Conservation (phyloP, 1,140 invertebrate genomes). For the Rhagoletis zephyria region DNA sequence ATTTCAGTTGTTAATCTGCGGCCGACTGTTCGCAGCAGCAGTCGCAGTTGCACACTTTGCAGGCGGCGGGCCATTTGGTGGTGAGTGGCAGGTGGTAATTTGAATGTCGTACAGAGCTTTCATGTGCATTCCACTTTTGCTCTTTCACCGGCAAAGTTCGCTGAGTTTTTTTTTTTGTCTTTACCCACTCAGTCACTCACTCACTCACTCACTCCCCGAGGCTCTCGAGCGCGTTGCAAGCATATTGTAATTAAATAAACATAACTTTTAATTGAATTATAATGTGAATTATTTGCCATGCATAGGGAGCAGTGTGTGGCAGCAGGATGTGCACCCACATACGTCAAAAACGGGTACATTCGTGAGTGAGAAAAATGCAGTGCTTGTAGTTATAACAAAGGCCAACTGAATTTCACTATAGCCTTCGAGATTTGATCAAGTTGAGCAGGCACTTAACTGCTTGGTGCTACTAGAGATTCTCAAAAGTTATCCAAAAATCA, state of each 20-base stretch:
- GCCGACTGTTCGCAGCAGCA: background rate
- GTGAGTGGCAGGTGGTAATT: too few relatives aligned
- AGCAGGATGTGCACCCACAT: background rate
- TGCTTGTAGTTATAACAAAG: too few relatives aligned
- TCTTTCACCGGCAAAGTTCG: background rate
- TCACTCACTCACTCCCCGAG: background rate
- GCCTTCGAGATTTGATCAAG: too few relatives aligned
- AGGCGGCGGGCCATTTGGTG: too few relatives aligned
- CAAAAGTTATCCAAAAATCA: too few relatives aligned
- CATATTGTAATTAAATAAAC: slow-evolving; percentile 55
- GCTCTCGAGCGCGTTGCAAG: background rate
- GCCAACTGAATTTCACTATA: too few relatives aligned
- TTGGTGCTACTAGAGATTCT: too few relatives aligned
- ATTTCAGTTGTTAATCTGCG: slow-evolving; percentile 41
- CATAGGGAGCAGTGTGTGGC: background rate
- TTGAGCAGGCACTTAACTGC: too few relatives aligned
- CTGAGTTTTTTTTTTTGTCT: background rate
- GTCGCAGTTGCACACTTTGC: slow-evolving; percentile 5
- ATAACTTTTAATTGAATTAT: slow-evolving; percentile 58
- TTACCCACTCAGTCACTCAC: background rate
- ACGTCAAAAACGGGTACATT: background rate
- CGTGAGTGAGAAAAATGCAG: background rate
- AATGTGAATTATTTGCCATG: slow-evolving; percentile 56
- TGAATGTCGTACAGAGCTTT: too few relatives aligned
- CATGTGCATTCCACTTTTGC: background rate